phyloP scores from a whole-genome alignment of 23 tunicate species.

The Clavelina lepadiformis region DNA sequence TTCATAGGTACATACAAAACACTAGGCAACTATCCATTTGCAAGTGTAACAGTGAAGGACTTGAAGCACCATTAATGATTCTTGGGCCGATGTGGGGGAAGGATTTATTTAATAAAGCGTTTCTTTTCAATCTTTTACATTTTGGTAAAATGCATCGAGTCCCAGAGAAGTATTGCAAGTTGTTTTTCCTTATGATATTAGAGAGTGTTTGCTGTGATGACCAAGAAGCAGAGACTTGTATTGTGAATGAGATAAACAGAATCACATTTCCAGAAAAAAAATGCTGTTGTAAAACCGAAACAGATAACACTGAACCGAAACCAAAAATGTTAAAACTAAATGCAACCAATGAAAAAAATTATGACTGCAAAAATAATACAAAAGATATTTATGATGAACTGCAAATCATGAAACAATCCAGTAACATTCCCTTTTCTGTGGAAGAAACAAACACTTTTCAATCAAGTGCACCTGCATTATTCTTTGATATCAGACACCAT shows the following conservation, averaged over 20 bases:
- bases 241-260: not conserved
- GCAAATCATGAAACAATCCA: not conserved
- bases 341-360: not conserved
- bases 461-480: slow-evolving; percentile 28
- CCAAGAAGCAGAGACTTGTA: slow-evolving; percentile 5
- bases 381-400: not conserved
- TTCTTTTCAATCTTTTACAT: slow-evolving; percentile 13
- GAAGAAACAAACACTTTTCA: not conserved
- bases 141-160: not conserved
- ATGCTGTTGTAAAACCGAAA: not conserved
- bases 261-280: not conserved
- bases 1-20: slow-evolving; percentile 1
- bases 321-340: slow-evolving; percentile 16
- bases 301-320: not conserved
- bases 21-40: not conserved
- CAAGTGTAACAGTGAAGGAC: slow-evolving; percentile 7
- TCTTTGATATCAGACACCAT: slow-evolving; percentile 43
- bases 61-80: slow-evolving; percentile 31
- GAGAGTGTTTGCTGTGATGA: slow-evolving; percentile 51
- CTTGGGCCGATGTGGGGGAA: slow-evolving; percentile 75
- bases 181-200: slow-evolving; percentile 24
- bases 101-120: slow-evolving; percentile 35
- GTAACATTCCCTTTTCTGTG: not conserved
- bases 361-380: not conserved
- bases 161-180: not conserved